Conservation (phyloP, 2,113 vertebrate species). For the Oncorhynchus masou region DNA sequence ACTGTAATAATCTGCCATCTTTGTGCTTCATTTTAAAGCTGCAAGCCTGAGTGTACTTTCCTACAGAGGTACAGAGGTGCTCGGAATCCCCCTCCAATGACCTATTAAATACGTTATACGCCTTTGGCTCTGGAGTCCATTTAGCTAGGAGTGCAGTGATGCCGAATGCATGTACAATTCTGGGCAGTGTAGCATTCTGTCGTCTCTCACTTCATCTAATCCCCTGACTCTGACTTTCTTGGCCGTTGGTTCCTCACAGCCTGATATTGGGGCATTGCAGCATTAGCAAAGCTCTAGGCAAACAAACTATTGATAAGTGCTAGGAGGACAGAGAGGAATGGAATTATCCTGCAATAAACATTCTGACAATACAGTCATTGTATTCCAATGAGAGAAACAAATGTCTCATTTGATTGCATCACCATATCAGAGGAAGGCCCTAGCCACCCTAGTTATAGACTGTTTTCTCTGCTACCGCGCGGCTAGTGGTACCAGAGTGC, state of each 20-base stretch:
- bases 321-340: not conserved
- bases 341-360: conserved; percentile 31
- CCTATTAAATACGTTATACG: conserved; percentile 57
- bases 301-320: conserved; percentile 4
- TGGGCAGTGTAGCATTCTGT: conserved; percentile 38
- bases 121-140: conserved; percentile 56
- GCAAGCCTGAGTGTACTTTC: conserved; percentile 27
- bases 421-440: no score
- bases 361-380: conserved; percentile 6
- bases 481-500: no score
- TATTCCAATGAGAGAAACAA: not conserved
- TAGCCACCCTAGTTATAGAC: no score
- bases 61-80: conserved; percentile 32
- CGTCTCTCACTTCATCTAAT: conserved; percentile 55
- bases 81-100: conserved; percentile 48
- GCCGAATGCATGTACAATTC: conserved; percentile 56
- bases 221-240: conserved; percentile 59
- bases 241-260: conserved; percentile 42
- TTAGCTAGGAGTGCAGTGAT: conserved; percentile 56
- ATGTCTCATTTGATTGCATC: no score
- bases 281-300: not conserved
- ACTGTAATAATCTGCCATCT: not conserved
- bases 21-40: not conserved
- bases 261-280: conserved; percentile 32
- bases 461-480: no score